Evolutionary conservation across 2,797 vertebrate species (phyloP).

Genomic region (Gymnodraco acuticeps): DNA sequence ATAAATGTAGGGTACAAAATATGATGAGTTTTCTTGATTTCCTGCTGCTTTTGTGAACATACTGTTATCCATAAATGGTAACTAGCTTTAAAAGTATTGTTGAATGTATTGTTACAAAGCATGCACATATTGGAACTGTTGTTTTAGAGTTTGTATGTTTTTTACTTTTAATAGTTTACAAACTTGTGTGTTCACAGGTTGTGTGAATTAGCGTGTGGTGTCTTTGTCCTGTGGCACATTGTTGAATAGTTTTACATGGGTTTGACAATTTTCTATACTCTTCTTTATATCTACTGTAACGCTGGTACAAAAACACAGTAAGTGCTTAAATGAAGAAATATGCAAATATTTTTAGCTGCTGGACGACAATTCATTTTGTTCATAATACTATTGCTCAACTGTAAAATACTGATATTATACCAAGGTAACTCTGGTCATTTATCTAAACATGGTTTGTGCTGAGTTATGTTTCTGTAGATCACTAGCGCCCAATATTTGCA

Average conservation of each 20-base stretch:
- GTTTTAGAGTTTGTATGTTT: slow-evolving; percentile 33
- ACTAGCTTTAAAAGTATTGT: slow-evolving; percentile 26
- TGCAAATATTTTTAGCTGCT: not conserved
- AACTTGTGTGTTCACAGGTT: slow-evolving; percentile 9
- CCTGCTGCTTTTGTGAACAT: not conserved
- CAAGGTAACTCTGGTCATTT: not conserved
- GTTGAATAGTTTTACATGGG: slow-evolving; percentile 11
- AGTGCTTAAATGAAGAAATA: not conserved
- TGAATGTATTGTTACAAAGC: slow-evolving; percentile 39
- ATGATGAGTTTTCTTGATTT: not conserved
- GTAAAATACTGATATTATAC: slow-evolving; percentile 19
- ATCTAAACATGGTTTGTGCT: not conserved
- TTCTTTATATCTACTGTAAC: slow-evolving; percentile 8
- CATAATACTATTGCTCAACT: not conserved
- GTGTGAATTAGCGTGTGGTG: not conserved
- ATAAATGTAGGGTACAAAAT: not conserved
- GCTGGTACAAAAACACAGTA: not conserved
- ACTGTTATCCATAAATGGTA: slow-evolving; percentile 9
- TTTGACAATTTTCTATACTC: slow-evolving; percentile 18
- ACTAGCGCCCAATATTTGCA: slow-evolving; percentile 4
- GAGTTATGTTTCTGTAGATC: not conserved
- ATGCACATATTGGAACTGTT: slow-evolving; percentile 29
- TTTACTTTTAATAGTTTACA: slow-evolving; percentile 51
- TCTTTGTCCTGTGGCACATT: slow-evolving; percentile 42
- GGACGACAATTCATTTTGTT: not conserved